These are phyloP conservation scores for Meles meles DNA, from an alignment of 2,113 vertebrate genomes.

Conservation along the genomic window DNA sequence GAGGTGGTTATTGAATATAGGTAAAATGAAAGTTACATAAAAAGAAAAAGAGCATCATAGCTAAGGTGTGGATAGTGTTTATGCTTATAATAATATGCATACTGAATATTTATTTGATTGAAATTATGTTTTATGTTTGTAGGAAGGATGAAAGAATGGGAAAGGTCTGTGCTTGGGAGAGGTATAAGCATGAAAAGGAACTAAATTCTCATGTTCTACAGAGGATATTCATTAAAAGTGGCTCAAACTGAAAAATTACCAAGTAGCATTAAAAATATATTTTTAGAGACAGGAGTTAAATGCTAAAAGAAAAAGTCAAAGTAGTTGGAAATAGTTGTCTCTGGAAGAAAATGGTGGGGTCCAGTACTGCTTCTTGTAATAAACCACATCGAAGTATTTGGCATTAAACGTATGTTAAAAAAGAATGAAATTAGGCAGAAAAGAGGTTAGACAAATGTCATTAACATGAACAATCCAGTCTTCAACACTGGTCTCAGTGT, in stretches of 20 bases:
- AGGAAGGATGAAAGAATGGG: not conserved
- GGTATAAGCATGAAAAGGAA: not conserved
- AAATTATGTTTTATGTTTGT: not conserved
- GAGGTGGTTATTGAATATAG: not conserved
- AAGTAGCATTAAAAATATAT: not conserved
- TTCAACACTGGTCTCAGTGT: not conserved
- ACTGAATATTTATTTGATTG: slow-evolving; percentile 2
- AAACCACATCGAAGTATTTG: not conserved
- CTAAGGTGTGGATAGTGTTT: not conserved
- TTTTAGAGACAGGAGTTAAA: not conserved
- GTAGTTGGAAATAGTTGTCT: not conserved
- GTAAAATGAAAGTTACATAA: not conserved
- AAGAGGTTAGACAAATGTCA: not conserved
- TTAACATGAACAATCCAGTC: not conserved
- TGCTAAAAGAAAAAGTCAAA: not conserved
- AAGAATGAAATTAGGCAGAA: not conserved
- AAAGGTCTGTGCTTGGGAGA: not conserved
- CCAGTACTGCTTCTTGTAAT: not conserved
- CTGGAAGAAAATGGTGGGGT: not conserved
- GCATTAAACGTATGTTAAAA: not conserved
- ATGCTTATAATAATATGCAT: not conserved
- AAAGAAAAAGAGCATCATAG: not conserved
- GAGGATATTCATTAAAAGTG: not conserved
- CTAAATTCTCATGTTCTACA: not conserved
- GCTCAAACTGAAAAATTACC: not conserved